Base-by-base conservation (phyloP, 2,888 invertebrate genomes). In the Phalera bucephala region DNA sequence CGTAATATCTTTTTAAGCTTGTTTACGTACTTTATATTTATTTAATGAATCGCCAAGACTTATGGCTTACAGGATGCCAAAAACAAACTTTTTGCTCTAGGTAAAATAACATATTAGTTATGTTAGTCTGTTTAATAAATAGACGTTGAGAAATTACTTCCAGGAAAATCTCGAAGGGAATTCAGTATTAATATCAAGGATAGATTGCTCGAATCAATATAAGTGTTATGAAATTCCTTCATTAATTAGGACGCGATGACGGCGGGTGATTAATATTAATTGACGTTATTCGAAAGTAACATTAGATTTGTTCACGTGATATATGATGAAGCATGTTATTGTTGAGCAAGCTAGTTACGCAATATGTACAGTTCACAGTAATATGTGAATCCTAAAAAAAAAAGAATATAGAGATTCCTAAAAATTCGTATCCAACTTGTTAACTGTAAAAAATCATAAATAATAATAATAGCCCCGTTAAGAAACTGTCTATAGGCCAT, bases 221-320 rank as follows among this genome's bases (percentile, higher is more conserved):
- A 36, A 59, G 53, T 58, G 53, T 52, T 58, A 54, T 44, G 49
- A 52, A 45, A 64, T 63, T 64, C 52, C 54, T 51, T 52, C 41
- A 58, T 60, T 58, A 68, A 60, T 62, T 54, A 60, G 53, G 38
- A 42, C 52, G 45, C 35, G 50, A 58, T 57, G 60, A 61, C 59
- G 55, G 40, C 32, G 46, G 38, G 44, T 60, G 50, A 65, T 64
- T 65, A 60, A 63, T 64, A 65, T 58, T 60, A 64, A 64, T 61
- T 49, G 64, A 48, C 43, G 57, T 53, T 42, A 50, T 53, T 51
- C 40, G 45, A 51, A 56, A 53, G 55, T 45, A 47, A 36, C 50
- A 49, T 58, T 53, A 55, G 43, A 39, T 49, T 30, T 31, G 29
- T 34, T 38, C 45, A 30, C 29, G 14, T 28, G 33, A 25, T 27